Percentiles rank a stretch among this genome's conserved stretches.
Conservation (phyloP, 2,888 invertebrate species). For the Myopa testacea region DNA sequence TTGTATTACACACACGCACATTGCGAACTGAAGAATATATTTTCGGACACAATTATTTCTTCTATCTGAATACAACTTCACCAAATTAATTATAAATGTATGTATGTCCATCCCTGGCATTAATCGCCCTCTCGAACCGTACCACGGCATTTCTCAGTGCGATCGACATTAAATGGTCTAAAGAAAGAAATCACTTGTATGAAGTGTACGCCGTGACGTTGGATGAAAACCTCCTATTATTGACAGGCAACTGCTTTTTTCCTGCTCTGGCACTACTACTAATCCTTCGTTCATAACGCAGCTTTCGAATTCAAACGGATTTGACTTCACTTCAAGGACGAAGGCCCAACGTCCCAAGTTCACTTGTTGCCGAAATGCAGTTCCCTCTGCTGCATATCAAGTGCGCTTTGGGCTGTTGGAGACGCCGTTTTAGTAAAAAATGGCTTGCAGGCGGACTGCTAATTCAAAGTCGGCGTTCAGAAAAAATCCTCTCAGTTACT, state of each 20-base stretch:
- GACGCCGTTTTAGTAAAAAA: not conserved
- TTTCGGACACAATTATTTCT: too few relatives aligned
- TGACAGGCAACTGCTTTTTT: not conserved
- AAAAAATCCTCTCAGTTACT: slow-evolving; percentile 19
- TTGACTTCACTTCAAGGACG: slow-evolving; percentile 17
- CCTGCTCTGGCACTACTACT: not conserved
- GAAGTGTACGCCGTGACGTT: too few relatives aligned
- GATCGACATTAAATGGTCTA: not conserved
- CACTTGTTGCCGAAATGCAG: slow-evolving; percentile 15
- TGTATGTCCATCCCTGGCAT: too few relatives aligned
- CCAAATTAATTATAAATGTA: too few relatives aligned
- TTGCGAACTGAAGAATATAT: too few relatives aligned
- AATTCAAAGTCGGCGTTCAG: slow-evolving; percentile 13
- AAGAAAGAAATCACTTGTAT: not conserved
- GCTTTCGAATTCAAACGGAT: slow-evolving; percentile 25
- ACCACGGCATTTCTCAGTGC: not conserved
- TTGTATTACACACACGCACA: too few relatives aligned
- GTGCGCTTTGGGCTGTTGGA: not conserved
- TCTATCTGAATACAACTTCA: too few relatives aligned
- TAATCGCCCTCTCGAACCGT: too few relatives aligned
- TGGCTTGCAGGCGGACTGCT: not conserved
- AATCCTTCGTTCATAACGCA: slow-evolving; percentile 4
- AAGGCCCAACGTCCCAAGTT: not conserved
- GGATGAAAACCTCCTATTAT: not conserved
- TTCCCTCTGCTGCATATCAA: not conserved